Evolutionary conservation across 2,888 invertebrate genomes (phyloP), one percentile per base, ranked within the genome.

Genomic region (Helicoverpa assulta): DNA sequence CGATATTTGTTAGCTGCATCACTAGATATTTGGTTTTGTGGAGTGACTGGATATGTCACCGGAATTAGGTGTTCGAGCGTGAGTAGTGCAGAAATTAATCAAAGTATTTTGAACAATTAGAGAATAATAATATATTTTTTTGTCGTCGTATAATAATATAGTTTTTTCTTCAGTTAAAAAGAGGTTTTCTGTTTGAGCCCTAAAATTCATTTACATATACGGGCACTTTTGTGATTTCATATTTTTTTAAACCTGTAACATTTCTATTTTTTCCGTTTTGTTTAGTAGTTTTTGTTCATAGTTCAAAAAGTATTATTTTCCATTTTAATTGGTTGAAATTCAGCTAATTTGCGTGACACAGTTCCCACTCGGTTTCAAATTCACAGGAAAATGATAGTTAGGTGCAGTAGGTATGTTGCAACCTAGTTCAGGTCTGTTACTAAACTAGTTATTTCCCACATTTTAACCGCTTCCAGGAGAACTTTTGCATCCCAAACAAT

Each of bases 1-100:
- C 92, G 87, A 90, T 90, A 88, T 86, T 81, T 73, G 86, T 92
- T 92, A 88, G 83, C 75, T 87, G 89, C 92, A 87, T 90, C 92
- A 90, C 91, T 92, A 91, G 88, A 63, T 54, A 66, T 55, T 40
- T n/a, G 51, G 33, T 55, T 58, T 18, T 0, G 19, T 57, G 52
- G 40, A 19, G 21, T 18, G 7, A 63, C 73, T 77, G 19, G 76
- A 77, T 73, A 62, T 69, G 76, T 14, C 59, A 63, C 18, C 18
- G 18, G 12, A n/a, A 58, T 21, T 65, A 7, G 16, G 14, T 26
- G 47, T n/a, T 53, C 53, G 4, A 16, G 12, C 21, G 12, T 51
- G 51, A 51, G 7, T 19, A 51, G 19, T 19, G 51, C n/a, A 51
- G 19, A 18, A 51, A n/a, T 8, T 8, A 19, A 19, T 43, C 4